A percentile compares a stretch with the other conserved stretches of the same genome.
Evolutionary conservation across 2,888 invertebrate genomes (phyloP).

Genomic region (Iphiclides podalirius): DNA sequence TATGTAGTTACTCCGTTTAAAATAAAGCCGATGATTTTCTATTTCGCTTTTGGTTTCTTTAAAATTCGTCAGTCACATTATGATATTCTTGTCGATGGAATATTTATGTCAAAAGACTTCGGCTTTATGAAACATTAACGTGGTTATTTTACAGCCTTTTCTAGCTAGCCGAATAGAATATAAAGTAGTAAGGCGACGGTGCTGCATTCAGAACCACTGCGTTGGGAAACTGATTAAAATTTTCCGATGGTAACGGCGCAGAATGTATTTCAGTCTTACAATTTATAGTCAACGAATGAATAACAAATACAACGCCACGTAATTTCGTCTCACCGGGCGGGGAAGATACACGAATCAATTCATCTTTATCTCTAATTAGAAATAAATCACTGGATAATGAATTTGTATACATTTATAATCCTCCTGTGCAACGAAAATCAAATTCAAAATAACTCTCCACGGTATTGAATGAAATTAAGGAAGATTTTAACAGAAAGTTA

Average conservation of each 20-base stretch:
- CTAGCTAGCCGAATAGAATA: constrained; percentile 14
- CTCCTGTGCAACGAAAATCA: background rate
- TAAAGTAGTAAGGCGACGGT: constrained; percentile 10
- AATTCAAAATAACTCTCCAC: constrained; percentile 3
- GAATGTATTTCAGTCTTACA: constrained; percentile 36
- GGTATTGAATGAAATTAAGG: constrained; percentile 2
- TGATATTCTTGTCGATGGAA: background rate
- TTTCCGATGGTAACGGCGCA: constrained; percentile 33
- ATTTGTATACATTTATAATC: constrained; percentile 17
- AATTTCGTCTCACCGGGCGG: background rate
- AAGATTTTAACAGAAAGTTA: constrained; percentile 3
- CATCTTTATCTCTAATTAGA: constrained; percentile 10
- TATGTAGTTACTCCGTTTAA: background rate
- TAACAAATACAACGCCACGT: constrained; percentile 10
- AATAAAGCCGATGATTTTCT: background rate
- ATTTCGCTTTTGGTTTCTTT: background rate
- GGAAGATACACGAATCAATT: constrained; percentile 12
- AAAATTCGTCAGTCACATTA: too few species aligned
- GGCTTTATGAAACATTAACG: constrained; percentile 7
- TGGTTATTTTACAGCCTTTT: constrained; percentile 17
- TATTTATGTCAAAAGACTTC: constrained; percentile 1
- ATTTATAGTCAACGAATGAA: constrained; percentile 12
- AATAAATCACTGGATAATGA: constrained; percentile 17
- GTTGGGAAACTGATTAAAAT: constrained; percentile 31
- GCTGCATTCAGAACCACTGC: constrained; percentile 1